Evolutionary conservation across 1,140 invertebrate genomes (phyloP).

Genomic region (Drosophila nannoptera): DNA sequence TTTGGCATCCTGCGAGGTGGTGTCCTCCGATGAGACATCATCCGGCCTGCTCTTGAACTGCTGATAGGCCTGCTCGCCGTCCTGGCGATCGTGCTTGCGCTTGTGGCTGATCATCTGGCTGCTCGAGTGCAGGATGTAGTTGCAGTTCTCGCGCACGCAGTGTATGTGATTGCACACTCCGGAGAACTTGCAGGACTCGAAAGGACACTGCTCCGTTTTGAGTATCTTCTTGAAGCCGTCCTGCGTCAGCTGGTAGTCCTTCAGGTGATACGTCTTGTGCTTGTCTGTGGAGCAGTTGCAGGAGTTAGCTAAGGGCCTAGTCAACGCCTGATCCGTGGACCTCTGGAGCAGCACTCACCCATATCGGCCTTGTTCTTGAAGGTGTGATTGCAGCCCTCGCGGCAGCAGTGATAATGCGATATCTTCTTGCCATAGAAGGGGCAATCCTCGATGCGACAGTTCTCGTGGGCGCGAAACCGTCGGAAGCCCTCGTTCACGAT

Average conservation of each 20-base stretch:
- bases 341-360: conserved; percentile 84
- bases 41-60: conserved; percentile 83
- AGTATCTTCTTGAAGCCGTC: conserved; percentile 99
- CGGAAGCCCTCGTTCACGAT: conserved; percentile 94
- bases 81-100: conserved; percentile 96
- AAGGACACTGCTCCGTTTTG: conserved; percentile 96
- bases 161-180: conserved; percentile 98
- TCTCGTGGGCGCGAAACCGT: conserved; percentile 75
- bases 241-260: conserved; percentile 95
- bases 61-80: conserved; percentile 90
- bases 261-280: conserved; percentile 99
- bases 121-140: conserved; percentile 96
- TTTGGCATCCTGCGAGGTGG: conserved; percentile 41
- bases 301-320: too few species aligned
- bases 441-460: conserved; percentile 84
- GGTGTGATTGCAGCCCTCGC: conserved; percentile 93
- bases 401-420: conserved; percentile 97
- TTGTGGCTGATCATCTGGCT: conserved; percentile 99
- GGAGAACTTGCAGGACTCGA: conserved; percentile 93
- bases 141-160: conserved; percentile 96
- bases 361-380: conserved; percentile 99
- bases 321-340: too few species aligned
- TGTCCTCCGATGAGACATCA: conserved; percentile 37
- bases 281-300: conserved; percentile 86
- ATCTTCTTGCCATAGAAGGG: conserved; percentile 96